Conservation (phyloP, 2,888 invertebrate genomes). For the Parasteatoda lunata region DNA sequence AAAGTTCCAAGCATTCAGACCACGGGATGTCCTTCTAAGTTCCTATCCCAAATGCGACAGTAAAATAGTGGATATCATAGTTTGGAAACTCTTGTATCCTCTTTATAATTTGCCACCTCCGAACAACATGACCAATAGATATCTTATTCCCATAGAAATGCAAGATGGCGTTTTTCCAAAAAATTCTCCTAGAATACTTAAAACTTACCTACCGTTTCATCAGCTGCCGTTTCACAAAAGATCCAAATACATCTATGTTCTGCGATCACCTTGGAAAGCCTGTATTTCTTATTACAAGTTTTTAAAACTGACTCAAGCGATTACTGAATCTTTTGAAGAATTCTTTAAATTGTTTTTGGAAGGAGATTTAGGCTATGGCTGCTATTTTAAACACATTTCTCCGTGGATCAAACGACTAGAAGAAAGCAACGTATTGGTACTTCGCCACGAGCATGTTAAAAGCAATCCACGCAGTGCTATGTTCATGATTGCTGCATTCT, state of each 20-base stretch:
- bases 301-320: not conserved
- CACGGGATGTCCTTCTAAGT: conserved; percentile 29
- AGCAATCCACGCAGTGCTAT: conserved; percentile 37
- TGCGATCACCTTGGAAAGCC: conserved; percentile 39
- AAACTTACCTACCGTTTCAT: conserved; percentile 38
- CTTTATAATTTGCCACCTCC: not conserved
- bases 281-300: conserved; percentile 29
- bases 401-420: conserved; percentile 18
- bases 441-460: conserved; percentile 34
- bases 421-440: conserved; percentile 30
- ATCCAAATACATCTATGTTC: conserved; percentile 47
- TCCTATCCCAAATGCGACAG: conserved; percentile 57
- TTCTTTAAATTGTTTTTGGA: conserved; percentile 28
- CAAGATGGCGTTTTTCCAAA: not conserved
- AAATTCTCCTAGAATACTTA: conserved; percentile 28
- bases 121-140: conserved; percentile 12
- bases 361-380: conserved; percentile 25
- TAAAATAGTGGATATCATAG: conserved; percentile 22
- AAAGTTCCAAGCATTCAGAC: conserved; percentile 4
- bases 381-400: conserved; percentile 29
- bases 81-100: conserved; percentile 37
- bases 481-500: conserved; percentile 37
- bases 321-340: conserved; percentile 26
- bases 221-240: conserved; percentile 22
- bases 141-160: conserved; percentile 41